Conservation (phyloP, 2,113 vertebrate genomes). For the Tachuris rubrigastra region DNA sequence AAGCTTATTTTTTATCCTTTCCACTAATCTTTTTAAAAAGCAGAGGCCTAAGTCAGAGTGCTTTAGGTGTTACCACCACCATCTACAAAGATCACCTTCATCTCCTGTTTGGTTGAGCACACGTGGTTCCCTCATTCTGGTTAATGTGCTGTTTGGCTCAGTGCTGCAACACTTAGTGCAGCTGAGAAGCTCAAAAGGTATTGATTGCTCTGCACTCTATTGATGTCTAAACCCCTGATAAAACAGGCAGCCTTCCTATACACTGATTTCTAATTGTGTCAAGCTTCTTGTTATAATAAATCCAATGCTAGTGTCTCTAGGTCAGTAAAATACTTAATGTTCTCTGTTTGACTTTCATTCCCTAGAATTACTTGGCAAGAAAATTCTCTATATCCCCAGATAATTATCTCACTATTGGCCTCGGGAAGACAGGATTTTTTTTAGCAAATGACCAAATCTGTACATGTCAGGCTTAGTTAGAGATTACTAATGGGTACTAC, state of each 20-base stretch:
- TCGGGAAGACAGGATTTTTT: neutral
- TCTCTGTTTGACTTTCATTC: neutral
- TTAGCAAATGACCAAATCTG: neutral
- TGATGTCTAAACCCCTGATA: neutral
- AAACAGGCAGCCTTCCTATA: neutral
- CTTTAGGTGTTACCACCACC: neutral
- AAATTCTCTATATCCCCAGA: neutral
- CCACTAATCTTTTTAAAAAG: neutral
- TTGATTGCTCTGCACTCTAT: neutral
- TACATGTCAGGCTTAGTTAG: neutral
- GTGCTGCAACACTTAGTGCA: neutral
- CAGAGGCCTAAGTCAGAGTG: neutral
- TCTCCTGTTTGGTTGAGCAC: neutral
- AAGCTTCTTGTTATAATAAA: neutral
- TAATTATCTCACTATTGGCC: neutral
- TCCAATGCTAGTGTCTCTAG: neutral
- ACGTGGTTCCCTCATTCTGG: fast-evolving
- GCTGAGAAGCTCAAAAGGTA: neutral
- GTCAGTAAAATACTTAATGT: neutral
- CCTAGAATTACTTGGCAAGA: neutral
- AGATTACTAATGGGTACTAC: neutral
- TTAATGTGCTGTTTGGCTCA: neutral
- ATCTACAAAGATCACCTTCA: neutral
- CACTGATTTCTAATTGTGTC: neutral
- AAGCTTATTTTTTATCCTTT: neutral